These are phyloP conservation scores for Spodoptera litura DNA, from an alignment of 1,140 invertebrate genomes.

Conservation along the genomic window DNA sequence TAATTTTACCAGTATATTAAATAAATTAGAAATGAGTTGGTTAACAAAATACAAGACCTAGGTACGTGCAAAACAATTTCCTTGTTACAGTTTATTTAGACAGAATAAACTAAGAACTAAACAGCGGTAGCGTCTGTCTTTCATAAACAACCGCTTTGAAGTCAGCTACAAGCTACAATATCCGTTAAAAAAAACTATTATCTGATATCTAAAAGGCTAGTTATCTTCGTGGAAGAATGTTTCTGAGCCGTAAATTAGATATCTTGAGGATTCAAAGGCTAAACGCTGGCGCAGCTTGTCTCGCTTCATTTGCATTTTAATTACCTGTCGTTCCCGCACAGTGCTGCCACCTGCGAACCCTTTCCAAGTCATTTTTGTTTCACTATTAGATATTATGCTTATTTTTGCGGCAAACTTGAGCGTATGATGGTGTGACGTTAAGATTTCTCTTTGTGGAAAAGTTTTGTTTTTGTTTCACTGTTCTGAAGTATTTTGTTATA, in stretches of 20 bases:
- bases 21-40: no score
- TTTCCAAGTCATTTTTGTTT: constrained; percentile 52
- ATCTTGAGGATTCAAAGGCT: constrained; percentile 35
- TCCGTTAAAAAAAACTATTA: constrained; percentile 8
- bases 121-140: not conserved
- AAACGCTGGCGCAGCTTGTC: constrained; percentile 46
- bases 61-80: no score
- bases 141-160: not conserved
- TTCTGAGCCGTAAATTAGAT: constrained; percentile 33
- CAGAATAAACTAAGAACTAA: not conserved
- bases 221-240: not conserved
- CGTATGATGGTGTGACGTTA: not conserved
- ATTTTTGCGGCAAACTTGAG: constrained; percentile 46
- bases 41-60: no score
- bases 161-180: constrained; percentile 26
- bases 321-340: constrained; percentile 64
- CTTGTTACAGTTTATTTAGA: not conserved
- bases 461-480: not conserved
- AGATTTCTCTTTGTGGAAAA: not conserved
- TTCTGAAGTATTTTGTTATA: not conserved
- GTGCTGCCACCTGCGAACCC: constrained; percentile 52
- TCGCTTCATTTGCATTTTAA: constrained; percentile 71
- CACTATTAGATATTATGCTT: constrained; percentile 57
- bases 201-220: not conserved
- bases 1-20: no score